These are phyloP conservation scores for Anser cygnoides DNA, from an alignment of 2,113 vertebrate genomes.

Conservation along the genomic window DNA sequence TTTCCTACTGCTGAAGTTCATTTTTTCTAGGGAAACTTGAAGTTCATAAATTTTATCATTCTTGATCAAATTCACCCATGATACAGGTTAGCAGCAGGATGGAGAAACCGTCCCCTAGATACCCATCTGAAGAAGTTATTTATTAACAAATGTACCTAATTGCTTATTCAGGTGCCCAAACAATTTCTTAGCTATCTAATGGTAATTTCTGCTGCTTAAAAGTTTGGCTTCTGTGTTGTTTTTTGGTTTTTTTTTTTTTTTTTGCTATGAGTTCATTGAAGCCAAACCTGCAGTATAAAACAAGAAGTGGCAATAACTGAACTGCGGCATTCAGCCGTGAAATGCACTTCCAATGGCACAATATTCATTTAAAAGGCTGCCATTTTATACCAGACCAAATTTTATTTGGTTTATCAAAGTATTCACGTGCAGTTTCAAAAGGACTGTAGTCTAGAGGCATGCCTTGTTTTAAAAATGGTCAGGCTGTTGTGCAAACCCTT, in stretches of 20 bases:
- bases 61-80: neutral
- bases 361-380: neutral
- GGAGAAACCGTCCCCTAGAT: neutral
- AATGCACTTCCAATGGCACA: neutral
- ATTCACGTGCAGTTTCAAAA: neutral
- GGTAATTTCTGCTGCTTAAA: neutral
- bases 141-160: neutral
- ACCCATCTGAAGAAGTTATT: neutral
- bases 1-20: neutral
- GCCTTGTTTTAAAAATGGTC: neutral
- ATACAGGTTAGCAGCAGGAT: neutral
- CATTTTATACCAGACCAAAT: neutral
- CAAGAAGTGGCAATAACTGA: neutral
- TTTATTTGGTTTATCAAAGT: neutral
- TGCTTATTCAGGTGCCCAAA: neutral
- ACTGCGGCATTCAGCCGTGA: neutral
- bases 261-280: neutral
- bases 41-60: neutral
- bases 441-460: neutral
- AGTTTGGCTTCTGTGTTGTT: neutral
- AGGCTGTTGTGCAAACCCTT: neutral
- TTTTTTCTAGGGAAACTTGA: neutral
- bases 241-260: neutral
- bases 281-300: neutral
- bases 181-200: neutral